Conservation (phyloP, 2,888 invertebrate species). For the Kryphioiulus occultus region DNA sequence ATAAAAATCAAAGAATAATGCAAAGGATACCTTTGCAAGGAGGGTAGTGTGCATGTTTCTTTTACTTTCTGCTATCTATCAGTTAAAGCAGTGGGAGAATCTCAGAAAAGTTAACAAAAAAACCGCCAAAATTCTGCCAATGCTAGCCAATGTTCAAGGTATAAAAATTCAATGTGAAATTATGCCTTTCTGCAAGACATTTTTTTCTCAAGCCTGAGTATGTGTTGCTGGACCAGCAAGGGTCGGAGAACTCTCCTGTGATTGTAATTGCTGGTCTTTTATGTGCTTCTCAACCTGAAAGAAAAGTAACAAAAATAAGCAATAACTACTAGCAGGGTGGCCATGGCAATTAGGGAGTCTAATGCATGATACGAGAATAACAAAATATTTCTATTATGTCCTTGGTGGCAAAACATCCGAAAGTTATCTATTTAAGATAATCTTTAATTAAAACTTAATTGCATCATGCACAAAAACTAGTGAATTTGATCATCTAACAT, state of each 20-base stretch:
- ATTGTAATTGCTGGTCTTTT: conserved; percentile 49
- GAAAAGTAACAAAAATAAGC: neutral
- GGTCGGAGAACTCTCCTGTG: conserved; percentile 6
- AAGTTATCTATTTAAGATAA: no score
- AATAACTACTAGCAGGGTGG: neutral
- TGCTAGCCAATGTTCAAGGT: neutral
- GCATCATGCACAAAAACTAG: no score
- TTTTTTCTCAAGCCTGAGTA: conserved; percentile 26
- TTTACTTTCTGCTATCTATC: conserved; percentile 14
- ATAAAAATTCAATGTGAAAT: conserved; percentile 17
- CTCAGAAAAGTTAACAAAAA: neutral
- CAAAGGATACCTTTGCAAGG: conserved; percentile 32
- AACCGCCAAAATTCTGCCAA: conserved; percentile 14
- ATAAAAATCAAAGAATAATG: conserved; percentile 1
- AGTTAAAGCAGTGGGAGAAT: neutral
- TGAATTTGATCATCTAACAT: no score
- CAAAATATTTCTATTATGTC: no score
- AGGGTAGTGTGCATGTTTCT: neutral
- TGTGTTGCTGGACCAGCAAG: conserved; percentile 35
- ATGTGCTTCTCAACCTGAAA: conserved; percentile 49
- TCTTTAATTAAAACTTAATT: no score
- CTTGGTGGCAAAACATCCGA: no score
- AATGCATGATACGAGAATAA: neutral
- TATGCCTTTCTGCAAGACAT: conserved; percentile 1
- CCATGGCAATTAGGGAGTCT: neutral